Conservation (phyloP, 2,113 vertebrate species). For the Oncorhynchus clarkii region DNA sequence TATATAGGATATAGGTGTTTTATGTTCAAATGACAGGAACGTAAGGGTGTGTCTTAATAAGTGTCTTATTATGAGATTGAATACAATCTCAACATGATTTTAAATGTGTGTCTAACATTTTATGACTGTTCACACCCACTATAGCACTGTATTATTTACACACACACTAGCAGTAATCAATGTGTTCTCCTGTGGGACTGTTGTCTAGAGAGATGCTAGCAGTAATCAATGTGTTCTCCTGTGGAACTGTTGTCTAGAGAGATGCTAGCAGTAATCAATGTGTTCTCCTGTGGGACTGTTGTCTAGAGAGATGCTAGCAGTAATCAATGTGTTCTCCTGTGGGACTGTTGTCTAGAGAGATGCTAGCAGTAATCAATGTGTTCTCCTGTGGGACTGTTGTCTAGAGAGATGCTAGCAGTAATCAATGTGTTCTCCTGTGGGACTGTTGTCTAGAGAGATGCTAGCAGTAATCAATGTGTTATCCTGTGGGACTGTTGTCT, state of each 20-base stretch:
- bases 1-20: too few species aligned
- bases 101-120: too few species aligned
- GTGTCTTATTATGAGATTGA: too few species aligned
- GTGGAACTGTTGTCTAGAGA: slow-evolving; percentile 47
- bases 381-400: slow-evolving; percentile 38
- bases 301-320: slow-evolving; percentile 48
- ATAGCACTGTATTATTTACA: too few species aligned
- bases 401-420: slow-evolving; percentile 47
- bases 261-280: slow-evolving; percentile 57
- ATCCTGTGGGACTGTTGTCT: slow-evolving; percentile 44
- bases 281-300: slow-evolving; percentile 30
- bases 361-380: slow-evolving; percentile 55
- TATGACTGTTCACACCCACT: too few species aligned
- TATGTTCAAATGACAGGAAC: too few species aligned
- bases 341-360: slow-evolving; percentile 47
- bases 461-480: slow-evolving; percentile 55
- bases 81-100: too few species aligned
- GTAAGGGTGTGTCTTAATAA: too few species aligned
- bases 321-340: slow-evolving; percentile 60
- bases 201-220: slow-evolving; percentile 47
- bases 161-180: not conserved
- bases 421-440: slow-evolving; percentile 57
- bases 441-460: slow-evolving; percentile 47
- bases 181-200: slow-evolving; percentile 30
- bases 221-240: slow-evolving; percentile 59